A percentile compares a stretch with the other conserved stretches of the same genome.
These are phyloP conservation scores for Lasaia peninsularis DNA, from an alignment of 1,140 invertebrate genomes.

Conservation along the genomic window DNA sequence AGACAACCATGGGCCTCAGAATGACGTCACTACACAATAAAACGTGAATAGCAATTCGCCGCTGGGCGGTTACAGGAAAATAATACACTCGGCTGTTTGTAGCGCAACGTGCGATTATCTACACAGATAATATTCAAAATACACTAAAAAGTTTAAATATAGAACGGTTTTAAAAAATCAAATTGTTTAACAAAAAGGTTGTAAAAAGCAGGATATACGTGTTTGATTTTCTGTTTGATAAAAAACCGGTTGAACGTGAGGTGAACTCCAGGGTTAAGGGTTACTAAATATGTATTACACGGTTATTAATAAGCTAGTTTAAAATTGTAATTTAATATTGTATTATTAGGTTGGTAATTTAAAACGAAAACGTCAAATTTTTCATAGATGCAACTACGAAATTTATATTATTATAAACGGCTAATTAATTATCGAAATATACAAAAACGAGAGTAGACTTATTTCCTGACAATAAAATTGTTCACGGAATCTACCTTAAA, in stretches of 20 bases:
- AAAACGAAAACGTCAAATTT: too few species aligned
- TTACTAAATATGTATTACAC: not conserved
- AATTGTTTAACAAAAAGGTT: slow-evolving; percentile 5
- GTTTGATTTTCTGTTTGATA: slow-evolving; percentile 10
- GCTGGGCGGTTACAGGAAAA: slow-evolving; percentile 14
- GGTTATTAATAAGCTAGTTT: not conserved
- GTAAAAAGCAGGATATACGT: slow-evolving; percentile 6
- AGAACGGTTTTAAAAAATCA: slow-evolving; percentile 8
- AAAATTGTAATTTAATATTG: not conserved
- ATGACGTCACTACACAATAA: slow-evolving; percentile 41
- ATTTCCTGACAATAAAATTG: too few species aligned
- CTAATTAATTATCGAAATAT: too few species aligned
- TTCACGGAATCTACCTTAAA: too few species aligned
- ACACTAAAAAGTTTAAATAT: slow-evolving; percentile 11
- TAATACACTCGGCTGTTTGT: slow-evolving; percentile 11
- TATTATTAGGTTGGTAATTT: too few species aligned
- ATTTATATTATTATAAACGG: too few species aligned
- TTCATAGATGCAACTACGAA: too few species aligned
- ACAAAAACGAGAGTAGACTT: too few species aligned
- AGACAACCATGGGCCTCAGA: slow-evolving; percentile 37
- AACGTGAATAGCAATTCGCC: slow-evolving; percentile 32
- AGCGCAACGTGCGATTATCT: slow-evolving; percentile 4
- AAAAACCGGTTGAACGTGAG: not conserved
- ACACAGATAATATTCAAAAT: slow-evolving; percentile 4
- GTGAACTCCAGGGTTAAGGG: not conserved